Percentiles rank a stretch among this genome's conserved stretches.
Conservation (phyloP, 2,797 vertebrate genomes). For the Dryobates pubescens region DNA sequence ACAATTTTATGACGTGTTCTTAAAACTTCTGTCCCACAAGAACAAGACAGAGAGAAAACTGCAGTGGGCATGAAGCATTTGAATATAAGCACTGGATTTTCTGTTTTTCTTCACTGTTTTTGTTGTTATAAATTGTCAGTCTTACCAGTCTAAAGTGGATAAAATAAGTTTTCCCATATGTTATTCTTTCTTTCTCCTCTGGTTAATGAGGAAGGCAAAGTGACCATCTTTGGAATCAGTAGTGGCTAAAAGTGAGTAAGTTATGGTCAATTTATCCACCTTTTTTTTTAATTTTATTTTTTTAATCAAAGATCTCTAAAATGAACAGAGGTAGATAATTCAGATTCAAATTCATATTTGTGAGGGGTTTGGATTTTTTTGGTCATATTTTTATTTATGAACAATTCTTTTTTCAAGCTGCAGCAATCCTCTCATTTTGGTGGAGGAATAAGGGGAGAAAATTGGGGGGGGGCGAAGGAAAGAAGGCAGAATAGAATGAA, state of each 20-base stretch:
- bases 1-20: neutral
- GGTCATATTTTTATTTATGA: accelerated
- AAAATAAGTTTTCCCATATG: accelerated
- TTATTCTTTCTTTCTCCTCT: neutral
- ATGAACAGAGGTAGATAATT: neutral
- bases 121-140: neutral
- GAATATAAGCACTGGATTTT: neutral
- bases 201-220: neutral
- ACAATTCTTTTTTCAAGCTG: neutral
- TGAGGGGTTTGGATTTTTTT: neutral
- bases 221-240: neutral
- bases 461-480: no score
- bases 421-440: neutral
- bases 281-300: neutral
- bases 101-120: neutral
- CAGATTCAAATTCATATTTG: neutral
- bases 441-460: neutral
- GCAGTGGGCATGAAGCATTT: accelerated
- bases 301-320: neutral
- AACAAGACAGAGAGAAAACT: neutral
- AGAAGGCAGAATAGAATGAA: neutral
- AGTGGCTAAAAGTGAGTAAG: neutral
- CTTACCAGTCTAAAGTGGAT: neutral
- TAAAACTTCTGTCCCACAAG: neutral
- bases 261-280: neutral